Conservation (phyloP, 2,888 invertebrate species). For the Anodontia alba region DNA sequence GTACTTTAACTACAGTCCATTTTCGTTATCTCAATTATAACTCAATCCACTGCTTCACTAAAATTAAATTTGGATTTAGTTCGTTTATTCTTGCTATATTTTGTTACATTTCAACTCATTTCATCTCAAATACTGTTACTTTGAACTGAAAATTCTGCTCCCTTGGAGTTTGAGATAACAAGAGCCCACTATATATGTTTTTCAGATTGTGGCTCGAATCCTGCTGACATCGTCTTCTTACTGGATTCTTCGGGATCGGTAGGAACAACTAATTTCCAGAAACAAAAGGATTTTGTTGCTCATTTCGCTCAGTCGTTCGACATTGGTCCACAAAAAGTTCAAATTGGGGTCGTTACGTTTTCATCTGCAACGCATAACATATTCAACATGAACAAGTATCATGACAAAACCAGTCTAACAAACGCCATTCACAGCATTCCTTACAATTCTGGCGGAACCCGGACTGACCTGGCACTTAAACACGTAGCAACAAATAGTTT, state of each 20-base stretch:
- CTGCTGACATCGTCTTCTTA: slow-evolving; percentile 76
- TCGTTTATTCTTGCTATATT: too few relatives aligned
- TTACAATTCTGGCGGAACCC: slow-evolving; percentile 75
- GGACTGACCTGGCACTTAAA: slow-evolving; percentile 76
- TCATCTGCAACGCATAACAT: slow-evolving; percentile 64
- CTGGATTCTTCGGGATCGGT: slow-evolving; percentile 76
- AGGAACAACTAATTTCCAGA: slow-evolving; percentile 68
- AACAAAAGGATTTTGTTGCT: slow-evolving; percentile 73
- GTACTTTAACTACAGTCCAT: too few relatives aligned
- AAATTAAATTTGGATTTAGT: too few relatives aligned
- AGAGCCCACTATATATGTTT: not conserved
- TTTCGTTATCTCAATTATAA: too few relatives aligned
- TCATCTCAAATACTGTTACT: too few relatives aligned
- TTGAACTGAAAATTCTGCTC: too few relatives aligned
- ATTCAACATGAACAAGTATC: slow-evolving; percentile 72
- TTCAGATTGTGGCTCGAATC: slow-evolving; percentile 70
- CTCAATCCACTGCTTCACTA: too few relatives aligned
- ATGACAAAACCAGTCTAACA: slow-evolving; percentile 57
- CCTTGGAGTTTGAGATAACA: not conserved
- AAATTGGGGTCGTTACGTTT: slow-evolving; percentile 75
- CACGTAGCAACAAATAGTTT: slow-evolving; percentile 70
- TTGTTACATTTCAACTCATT: too few relatives aligned
- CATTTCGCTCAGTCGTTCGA: slow-evolving; percentile 71
- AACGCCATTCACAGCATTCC: slow-evolving; percentile 66
- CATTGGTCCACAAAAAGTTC: slow-evolving; percentile 72